Percentiles rank a stretch among this genome's conserved stretches.
Conservation (phyloP, 2,113 vertebrate genomes). For the Oriolus oriolus region DNA sequence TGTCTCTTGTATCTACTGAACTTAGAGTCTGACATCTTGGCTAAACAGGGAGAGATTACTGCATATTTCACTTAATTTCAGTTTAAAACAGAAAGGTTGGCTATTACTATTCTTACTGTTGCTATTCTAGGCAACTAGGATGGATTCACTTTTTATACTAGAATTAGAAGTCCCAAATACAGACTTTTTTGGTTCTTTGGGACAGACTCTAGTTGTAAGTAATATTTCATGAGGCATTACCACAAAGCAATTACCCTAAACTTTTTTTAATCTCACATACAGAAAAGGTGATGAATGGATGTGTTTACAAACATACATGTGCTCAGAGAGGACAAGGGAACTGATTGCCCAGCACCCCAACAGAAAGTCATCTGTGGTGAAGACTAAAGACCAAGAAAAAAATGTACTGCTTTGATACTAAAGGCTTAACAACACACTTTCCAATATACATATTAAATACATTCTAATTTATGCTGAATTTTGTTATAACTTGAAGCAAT, state of each 20-base stretch:
- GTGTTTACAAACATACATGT: not conserved
- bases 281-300: not conserved
- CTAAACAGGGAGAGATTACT: not conserved
- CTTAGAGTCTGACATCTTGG: not conserved
- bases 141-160: not conserved
- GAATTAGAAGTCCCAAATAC: not conserved
- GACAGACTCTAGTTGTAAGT: not conserved
- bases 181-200: not conserved
- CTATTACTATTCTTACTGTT: not conserved
- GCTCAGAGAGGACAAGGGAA: not conserved
- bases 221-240: not conserved
- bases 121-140: not conserved
- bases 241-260: not conserved
- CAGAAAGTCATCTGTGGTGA: not conserved
- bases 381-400: not conserved
- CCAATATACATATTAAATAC: not conserved
- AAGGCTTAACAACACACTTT: not conserved
- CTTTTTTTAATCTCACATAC: not conserved
- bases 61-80: not conserved
- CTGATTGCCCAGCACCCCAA: not conserved
- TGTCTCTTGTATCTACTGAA: not conserved
- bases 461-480: not conserved
- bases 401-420: not conserved
- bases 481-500: not conserved
- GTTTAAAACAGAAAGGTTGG: not conserved